Percentiles rank a stretch among this genome's conserved stretches.
Evolutionary conservation across 2,113 vertebrate species (phyloP).

Genomic region (Mugil cephalus): DNA sequence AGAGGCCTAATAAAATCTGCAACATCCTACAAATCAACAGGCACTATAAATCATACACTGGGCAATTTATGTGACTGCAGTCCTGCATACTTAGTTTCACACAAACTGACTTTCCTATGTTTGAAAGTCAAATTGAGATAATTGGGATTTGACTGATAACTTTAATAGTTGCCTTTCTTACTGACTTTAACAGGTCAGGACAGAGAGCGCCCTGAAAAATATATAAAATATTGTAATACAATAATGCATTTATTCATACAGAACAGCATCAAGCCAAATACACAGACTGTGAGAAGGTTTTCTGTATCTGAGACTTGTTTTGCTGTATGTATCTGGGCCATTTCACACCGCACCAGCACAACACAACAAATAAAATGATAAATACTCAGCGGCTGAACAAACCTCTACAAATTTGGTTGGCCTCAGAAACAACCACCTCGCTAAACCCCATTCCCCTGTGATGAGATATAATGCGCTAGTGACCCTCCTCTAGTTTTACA

Average conservation of each 20-base stretch:
- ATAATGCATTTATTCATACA: too few relatives aligned
- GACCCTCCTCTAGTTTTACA: constrained; percentile 31
- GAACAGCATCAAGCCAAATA: not conserved
- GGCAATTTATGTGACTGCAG: not conserved
- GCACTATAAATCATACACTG: not conserved
- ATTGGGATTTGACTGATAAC: not conserved
- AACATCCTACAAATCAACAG: not conserved
- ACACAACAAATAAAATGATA: not conserved
- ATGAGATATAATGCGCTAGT: constrained; percentile 6
- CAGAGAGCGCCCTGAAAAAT: not conserved
- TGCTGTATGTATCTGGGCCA: not conserved
- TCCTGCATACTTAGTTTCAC: not conserved
- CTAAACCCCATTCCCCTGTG: not conserved
- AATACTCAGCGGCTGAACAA: not conserved
- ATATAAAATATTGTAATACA: too few relatives aligned
- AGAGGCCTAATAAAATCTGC: too few relatives aligned
- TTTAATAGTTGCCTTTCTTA: not conserved
- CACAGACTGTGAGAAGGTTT: not conserved
- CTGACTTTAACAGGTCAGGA: not conserved
- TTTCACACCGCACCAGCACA: not conserved
- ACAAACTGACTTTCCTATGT: too few relatives aligned
- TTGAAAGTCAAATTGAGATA: not conserved
- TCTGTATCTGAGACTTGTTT: not conserved
- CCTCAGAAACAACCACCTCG: constrained; percentile 29
- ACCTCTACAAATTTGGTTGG: constrained; percentile 22